A percentile compares a stretch with the other conserved stretches of the same genome.
Conservation (phyloP, 2,113 vertebrate genomes). For the Odontophorus gujanensis region DNA sequence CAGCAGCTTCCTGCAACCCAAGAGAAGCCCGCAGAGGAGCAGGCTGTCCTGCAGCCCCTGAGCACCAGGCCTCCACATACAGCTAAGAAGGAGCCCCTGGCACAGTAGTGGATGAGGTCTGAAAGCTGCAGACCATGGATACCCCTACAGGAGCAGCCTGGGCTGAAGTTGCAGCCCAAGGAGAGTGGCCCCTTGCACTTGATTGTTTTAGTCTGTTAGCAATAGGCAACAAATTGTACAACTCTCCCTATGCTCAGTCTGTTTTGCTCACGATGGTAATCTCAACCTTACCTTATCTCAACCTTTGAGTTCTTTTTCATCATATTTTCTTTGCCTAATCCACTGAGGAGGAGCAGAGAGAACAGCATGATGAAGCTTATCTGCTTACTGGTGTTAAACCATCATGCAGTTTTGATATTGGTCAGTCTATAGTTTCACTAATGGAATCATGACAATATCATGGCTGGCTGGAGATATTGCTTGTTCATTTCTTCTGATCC, state of each 20-base stretch:
- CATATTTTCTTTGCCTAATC: background rate
- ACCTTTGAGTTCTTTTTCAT: background rate
- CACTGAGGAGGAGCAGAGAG: background rate
- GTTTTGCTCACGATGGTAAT: background rate
- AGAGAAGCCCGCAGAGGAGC: background rate
- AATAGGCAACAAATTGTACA: background rate
- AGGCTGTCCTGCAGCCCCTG: background rate
- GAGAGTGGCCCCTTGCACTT: background rate
- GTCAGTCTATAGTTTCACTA: background rate
- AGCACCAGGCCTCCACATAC: background rate
- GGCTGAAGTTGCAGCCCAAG: no score
- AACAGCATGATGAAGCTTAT: background rate
- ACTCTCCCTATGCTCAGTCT: background rate
- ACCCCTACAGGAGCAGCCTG: background rate
- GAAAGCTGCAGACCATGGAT: background rate
- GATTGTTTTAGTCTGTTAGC: background rate
- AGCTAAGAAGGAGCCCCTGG: background rate
- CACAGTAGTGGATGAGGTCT: background rate
- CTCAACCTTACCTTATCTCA: background rate
- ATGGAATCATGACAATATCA: background rate
- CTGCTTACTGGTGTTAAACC: background rate
- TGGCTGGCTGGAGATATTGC: background rate
- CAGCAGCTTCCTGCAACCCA: background rate
- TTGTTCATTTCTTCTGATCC: background rate
- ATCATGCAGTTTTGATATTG: background rate